Base-by-base conservation (phyloP, 2,888 invertebrate species). In the Beris morrisii region DNA sequence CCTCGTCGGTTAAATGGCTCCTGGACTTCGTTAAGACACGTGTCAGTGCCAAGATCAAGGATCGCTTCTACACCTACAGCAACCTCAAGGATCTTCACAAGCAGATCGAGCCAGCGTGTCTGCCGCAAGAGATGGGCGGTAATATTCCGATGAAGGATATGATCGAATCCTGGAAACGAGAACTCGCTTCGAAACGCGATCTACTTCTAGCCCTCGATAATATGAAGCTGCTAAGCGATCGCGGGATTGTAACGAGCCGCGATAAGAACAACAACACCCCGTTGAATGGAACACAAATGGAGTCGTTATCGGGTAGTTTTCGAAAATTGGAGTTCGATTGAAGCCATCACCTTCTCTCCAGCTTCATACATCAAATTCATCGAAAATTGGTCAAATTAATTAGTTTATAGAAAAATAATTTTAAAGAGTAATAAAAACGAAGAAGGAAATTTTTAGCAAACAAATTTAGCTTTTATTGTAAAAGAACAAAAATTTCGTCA, bases 91-190 rank as follows among this genome's bases (percentile, higher is more conserved):
- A 86, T 9, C 78, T 91, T 7, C 83, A 85, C 69, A 84, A 86
- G 69, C 77, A 82, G 57, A 77, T 91, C 3, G 87, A 88, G 71
- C 73, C 82, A 0, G 82, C 82, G 11, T 88, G 90, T 68, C 81
- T 93, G 50, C 92, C 93, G 0, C 82, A 84, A 31, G 87, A 87
- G 72, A 87, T 88, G 75, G 92, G 92, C 0, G 92, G 92, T 2
- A 80, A 82, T 4, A 85, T 91, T 73, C 86, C 89, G 7, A 81
- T 87, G 75, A 82, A 85, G 31, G 87, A 89, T 70, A 91, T 93
- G 90, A 84, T 91, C 12, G 83, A 83, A 57, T 81, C 84, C 72
- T 91, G 90, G 82, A 86, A 86, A 72, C 81, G 84, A 45, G 85
- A 91, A 71, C 74, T 91, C 43, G 77, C 80, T 5, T 81, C 82